phyloP scores from a whole-genome alignment of 2,113 vertebrate species.

The Alexandromys fortis region DNA sequence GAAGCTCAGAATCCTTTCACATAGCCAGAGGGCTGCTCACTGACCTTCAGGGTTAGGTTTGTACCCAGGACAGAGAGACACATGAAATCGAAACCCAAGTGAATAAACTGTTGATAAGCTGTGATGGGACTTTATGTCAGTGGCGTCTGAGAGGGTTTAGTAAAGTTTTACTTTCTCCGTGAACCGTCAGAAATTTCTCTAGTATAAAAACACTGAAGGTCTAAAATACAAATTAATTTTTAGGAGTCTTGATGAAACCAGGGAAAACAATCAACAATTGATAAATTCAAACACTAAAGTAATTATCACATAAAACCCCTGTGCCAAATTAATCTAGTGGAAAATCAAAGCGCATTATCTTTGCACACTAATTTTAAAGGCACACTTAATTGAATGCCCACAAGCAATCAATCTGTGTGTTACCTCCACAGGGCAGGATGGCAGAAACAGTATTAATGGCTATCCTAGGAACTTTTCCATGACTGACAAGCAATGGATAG shows the following conservation, averaged over 20 bases:
- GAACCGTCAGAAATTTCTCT: not conserved
- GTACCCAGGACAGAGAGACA: not conserved
- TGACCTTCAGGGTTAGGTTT: not conserved
- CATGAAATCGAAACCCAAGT: not conserved
- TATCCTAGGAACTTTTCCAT: not conserved
- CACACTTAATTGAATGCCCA: conserved; percentile 8
- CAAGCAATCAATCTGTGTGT: not conserved
- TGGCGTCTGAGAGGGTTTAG: not conserved
- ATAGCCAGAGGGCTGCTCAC: not conserved
- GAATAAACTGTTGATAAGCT: not conserved
- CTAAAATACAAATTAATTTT: conserved; percentile 32
- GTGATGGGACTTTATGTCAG: not conserved
- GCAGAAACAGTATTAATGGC: not conserved
- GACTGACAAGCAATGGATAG: not conserved
- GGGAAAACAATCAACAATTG: conserved; percentile 33
- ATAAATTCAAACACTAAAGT: conserved; percentile 29
- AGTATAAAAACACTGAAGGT: not conserved
- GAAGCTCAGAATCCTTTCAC: not conserved
- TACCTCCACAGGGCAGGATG: not conserved
- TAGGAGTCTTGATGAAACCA: conserved; percentile 23
- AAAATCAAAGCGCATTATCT: conserved; percentile 42
- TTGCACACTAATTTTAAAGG: conserved; percentile 29
- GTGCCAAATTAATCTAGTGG: conserved; percentile 31
- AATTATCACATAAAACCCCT: conserved; percentile 36
- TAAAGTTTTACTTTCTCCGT: not conserved